phyloP scores from a whole-genome alignment of 1,140 invertebrate species.

The Heterodera schachtii region DNA sequence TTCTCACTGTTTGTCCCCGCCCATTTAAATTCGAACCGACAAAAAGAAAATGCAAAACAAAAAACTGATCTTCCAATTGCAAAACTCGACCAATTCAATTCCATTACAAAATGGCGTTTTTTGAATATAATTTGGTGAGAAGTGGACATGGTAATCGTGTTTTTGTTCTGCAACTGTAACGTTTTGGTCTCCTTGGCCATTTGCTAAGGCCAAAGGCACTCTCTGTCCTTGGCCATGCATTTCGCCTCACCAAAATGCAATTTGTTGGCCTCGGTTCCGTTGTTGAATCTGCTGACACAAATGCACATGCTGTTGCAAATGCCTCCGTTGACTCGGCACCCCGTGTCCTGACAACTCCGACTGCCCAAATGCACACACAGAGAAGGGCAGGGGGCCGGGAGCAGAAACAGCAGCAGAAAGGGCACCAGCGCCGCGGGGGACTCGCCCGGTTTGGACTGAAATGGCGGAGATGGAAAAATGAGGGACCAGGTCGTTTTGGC shows the following conservation, averaged over 20 bases:
- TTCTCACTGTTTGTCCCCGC: too few relatives aligned
- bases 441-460: too few relatives aligned
- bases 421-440: too few relatives aligned
- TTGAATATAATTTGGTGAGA: conserved; percentile 1
- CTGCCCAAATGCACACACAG: not conserved
- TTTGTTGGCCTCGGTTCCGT: not conserved
- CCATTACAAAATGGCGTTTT: not conserved
- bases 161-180: too few relatives aligned
- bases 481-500: too few relatives aligned
- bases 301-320: conserved; percentile 15
- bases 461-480: too few relatives aligned
- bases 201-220: not conserved
- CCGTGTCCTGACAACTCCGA: conserved; percentile 1
- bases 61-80: not conserved
- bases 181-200: not conserved
- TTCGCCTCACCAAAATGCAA: too few relatives aligned
- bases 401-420: not conserved
- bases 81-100: not conserved
- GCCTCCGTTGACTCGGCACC: not conserved
- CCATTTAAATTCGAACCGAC: too few relatives aligned
- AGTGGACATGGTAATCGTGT: too few relatives aligned
- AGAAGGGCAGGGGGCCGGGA: not conserved
- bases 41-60: not conserved
- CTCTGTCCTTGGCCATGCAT: not conserved
- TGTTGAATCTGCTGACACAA: not conserved